Evolutionary conservation across 2,888 invertebrate genomes (phyloP).

Genomic region (Anoncus sp.): DNA sequence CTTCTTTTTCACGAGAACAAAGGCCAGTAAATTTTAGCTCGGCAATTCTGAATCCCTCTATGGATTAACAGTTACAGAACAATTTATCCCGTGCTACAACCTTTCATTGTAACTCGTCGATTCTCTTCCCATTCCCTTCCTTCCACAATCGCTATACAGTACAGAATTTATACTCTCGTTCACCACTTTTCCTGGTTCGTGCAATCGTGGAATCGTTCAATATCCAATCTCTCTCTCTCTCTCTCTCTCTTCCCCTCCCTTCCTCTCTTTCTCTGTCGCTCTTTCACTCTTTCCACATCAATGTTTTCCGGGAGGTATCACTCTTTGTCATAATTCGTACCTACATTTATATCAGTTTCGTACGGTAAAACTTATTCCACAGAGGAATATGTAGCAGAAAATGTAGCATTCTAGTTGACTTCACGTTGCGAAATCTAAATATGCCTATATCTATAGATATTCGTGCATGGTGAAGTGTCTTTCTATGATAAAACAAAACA

Average conservation of each 20-base stretch:
- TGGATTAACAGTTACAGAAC: constrained; percentile 34
- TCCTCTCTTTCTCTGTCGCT: constrained; percentile 21
- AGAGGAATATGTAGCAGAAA: not conserved
- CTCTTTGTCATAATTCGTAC: not conserved
- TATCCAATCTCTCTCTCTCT: constrained; percentile 14
- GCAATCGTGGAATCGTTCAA: constrained; percentile 14
- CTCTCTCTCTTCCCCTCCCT: not conserved
- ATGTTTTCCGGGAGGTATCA: constrained; percentile 9
- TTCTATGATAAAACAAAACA: constrained; percentile 68
- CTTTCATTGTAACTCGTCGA: constrained; percentile 21
- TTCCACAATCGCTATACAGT: constrained; percentile 4
- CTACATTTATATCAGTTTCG: not conserved
- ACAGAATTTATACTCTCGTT: constrained; percentile 1
- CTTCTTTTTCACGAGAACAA: not conserved
- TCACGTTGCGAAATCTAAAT: not conserved
- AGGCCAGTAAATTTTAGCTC: constrained; percentile 14
- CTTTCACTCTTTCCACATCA: constrained; percentile 1
- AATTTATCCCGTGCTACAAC: constrained; percentile 27
- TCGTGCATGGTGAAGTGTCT: not conserved
- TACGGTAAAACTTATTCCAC: not conserved
- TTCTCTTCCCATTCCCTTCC: constrained; percentile 23
- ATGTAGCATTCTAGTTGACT: not conserved
- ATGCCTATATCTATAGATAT: not conserved
- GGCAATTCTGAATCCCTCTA: constrained; percentile 5
- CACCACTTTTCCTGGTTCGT: constrained; percentile 13